Base-by-base conservation (phyloP, 2,888 invertebrate genomes). In the Xylocampa areola region DNA sequence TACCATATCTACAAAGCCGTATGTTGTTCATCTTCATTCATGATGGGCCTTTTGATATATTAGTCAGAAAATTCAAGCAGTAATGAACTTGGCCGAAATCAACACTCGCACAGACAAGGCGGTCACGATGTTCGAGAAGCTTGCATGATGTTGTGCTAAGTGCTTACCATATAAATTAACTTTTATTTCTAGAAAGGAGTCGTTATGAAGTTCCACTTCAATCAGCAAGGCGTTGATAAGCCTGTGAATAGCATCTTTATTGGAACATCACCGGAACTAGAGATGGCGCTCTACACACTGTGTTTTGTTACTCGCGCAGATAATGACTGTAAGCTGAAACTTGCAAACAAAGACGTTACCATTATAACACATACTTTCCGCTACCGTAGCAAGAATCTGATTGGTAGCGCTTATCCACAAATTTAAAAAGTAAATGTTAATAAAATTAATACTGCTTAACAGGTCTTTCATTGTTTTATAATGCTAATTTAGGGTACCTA, bases 211-310 rank as follows among this genome's bases (percentile, higher is more conserved):
- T 87, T 96, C 33, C 97, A 97, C 65, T 96, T 97, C 62, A 95
- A 94, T 49, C 96, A 96, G 85, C 95, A 96, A 79, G 95, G 95
- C 0, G 89, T 95, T 1, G 96, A 96, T 65, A 98, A 98, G 80
- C 97, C 97, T 0, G 96, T 97, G 0, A 96, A 96, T 45, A 95
- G 95, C 0, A 94, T 97, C 93, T 97, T 98, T 77, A 94, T 98
- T 60, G 98, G 98, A 17, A 97, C 97, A 1, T 98, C 98, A 47
- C 98, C 98, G 0, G 98, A 98, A 89, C 92, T 98, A 67, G 98
- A 99, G 88, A 95, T 99, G 90, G 97, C 98, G 0, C 87, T 98
- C 2, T 98, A 98, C 85, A 97, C 98, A 0, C 95, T 98, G 3
- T 99, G 98, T 82, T 98, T 97, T 85, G 92, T 97, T 35, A 92